Percentiles rank a stretch among this genome's conserved stretches.
These are phyloP conservation scores for Limnephilus lunatus DNA, from an alignment of 2,888 invertebrate genomes.

Conservation along the genomic window DNA sequence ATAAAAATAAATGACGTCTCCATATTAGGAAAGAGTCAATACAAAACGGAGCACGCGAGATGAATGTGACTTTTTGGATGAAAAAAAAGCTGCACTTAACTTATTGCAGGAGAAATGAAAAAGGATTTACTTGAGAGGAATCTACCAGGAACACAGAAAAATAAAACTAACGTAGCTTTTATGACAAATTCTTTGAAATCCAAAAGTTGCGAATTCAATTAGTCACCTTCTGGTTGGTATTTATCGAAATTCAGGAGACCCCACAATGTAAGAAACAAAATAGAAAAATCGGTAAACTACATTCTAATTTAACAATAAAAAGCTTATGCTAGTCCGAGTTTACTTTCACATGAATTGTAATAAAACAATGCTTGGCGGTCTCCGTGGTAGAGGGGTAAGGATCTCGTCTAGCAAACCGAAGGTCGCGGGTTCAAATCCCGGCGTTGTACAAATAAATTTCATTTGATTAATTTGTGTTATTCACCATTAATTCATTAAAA, in stretches of 20 bases:
- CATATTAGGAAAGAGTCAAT: not conserved
- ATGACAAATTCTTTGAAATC: not conserved
- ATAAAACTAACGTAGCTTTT: not conserved
- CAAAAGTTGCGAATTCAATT: not conserved
- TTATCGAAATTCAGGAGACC: not conserved
- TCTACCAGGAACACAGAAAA: not conserved
- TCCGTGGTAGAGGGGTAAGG: no score
- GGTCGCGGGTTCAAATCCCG: no score
- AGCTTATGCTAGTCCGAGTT: no score
- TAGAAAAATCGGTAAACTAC: not conserved
- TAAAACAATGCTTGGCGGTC: no score
- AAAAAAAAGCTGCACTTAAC: not conserved
- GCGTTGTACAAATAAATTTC: no score
- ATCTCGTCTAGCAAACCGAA: no score
- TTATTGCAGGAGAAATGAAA: not conserved
- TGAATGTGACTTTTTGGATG: not conserved
- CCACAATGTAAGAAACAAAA: not conserved
- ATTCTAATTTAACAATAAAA: no score
- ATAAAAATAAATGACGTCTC: not conserved
- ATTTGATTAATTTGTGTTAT: no score
- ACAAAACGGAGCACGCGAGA: not conserved
- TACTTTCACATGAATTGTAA: no score
- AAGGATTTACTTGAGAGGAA: not conserved
- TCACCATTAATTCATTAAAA: no score
- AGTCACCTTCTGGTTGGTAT: not conserved